Evolutionary conservation across 2,797 vertebrate genomes (phyloP).

Genomic region (Trichosurus vulpecula): DNA sequence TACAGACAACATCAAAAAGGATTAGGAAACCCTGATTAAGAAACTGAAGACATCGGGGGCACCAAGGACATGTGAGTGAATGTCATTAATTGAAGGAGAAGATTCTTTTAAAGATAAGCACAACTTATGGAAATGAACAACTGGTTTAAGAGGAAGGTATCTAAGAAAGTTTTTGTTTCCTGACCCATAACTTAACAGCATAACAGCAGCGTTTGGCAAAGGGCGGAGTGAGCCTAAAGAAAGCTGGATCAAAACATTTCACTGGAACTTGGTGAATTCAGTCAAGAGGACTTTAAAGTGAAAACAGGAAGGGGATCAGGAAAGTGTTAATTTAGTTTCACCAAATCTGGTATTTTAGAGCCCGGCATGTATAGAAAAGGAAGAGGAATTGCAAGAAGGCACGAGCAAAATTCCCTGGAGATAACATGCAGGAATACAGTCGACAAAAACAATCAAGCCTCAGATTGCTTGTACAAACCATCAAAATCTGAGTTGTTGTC

Average conservation of each 20-base stretch:
- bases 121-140: neutral
- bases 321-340: neutral
- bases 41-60: neutral
- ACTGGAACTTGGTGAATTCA: neutral
- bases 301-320: neutral
- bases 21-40: neutral
- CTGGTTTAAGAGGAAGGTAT: neutral
- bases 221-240: neutral
- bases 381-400: neutral
- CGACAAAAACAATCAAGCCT: neutral
- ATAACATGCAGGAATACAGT: neutral
- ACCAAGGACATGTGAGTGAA: neutral
- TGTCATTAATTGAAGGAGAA: neutral
- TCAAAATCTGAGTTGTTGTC: neutral
- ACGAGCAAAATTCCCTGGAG: neutral
- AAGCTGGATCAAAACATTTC: neutral
- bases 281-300: neutral
- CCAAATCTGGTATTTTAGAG: neutral
- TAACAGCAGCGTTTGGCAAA: neutral
- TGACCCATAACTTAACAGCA: neutral
- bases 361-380: neutral
- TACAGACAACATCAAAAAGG: neutral
- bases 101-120: neutral
- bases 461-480: neutral
- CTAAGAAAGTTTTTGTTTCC: neutral